Conservation (phyloP, 1,140 invertebrate genomes). For the Pseudomyrmex gracilis region DNA sequence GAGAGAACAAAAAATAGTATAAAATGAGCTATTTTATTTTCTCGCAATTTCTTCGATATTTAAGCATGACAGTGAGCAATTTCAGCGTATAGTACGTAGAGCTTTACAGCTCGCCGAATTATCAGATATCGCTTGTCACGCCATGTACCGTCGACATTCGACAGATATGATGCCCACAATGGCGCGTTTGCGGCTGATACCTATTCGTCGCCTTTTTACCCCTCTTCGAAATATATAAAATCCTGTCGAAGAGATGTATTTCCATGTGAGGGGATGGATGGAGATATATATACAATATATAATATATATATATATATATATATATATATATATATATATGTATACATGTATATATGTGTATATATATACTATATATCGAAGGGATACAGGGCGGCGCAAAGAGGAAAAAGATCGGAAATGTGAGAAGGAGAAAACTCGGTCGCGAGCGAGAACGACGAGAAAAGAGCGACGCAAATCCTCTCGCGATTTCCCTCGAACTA, state of each 20-base stretch:
- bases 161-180: constrained; percentile 41
- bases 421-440: constrained; percentile 5
- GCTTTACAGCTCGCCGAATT: background rate
- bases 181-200: constrained; percentile 20
- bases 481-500: background rate
- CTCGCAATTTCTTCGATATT: no score
- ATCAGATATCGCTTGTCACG: constrained; percentile 40
- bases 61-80: no score
- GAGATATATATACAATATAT: no score
- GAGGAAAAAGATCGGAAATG: constrained; percentile 12
- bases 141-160: constrained; percentile 21
- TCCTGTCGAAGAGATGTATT: constrained; percentile 32
- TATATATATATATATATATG: background rate
- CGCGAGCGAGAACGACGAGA: background rate
- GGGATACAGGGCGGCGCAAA: background rate
- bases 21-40: no score
- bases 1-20: no score
- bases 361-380: constrained; percentile 9
- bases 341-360: no score
- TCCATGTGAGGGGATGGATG: background rate
- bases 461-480: constrained; percentile 20
- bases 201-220: constrained; percentile 38
- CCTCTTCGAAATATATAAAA: constrained; percentile 46
- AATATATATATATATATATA: no score
- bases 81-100: no score